phyloP scores from a whole-genome alignment of 2,113 vertebrate species.

The Oryzias melastigma region DNA sequence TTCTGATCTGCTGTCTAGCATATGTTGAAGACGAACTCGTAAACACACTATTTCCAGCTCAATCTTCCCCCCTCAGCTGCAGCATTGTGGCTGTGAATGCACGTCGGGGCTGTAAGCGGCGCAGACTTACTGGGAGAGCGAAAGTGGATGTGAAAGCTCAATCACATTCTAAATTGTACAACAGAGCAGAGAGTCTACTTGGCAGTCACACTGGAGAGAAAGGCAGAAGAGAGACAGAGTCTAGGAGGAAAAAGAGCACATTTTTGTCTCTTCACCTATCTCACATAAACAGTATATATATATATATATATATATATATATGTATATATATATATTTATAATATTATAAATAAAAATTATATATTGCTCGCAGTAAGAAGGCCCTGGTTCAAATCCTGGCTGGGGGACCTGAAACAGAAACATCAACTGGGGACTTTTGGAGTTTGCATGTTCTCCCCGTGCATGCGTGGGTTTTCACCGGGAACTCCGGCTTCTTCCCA shows the following conservation, averaged over 20 bases:
- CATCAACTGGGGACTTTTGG: too few species aligned
- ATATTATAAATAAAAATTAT: too few species aligned
- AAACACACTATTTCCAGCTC: constrained; percentile 31
- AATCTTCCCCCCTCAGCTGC: constrained; percentile 19
- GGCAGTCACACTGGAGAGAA: constrained; percentile 61
- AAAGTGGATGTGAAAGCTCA: constrained; percentile 77
- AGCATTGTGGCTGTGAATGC: constrained; percentile 40
- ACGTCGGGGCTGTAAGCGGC: constrained; percentile 40
- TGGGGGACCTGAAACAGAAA: too few species aligned
- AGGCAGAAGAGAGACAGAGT: constrained; percentile 21
- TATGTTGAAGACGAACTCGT: constrained; percentile 4
- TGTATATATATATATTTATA: too few species aligned
- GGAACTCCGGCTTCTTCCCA: too few species aligned
- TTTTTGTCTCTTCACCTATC: constrained; percentile 51
- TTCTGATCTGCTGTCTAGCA: constrained; percentile 14
- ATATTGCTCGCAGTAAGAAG: too few species aligned
- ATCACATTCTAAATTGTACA: constrained; percentile 74
- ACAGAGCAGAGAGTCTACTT: constrained; percentile 67
- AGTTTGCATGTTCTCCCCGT: too few species aligned
- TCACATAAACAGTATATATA: background rate
- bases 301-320: too few species aligned
- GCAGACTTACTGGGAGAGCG: constrained; percentile 57
- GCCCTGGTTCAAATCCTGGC: too few species aligned
- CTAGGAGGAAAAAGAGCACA: constrained; percentile 24
- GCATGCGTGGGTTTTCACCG: too few species aligned